Percentiles rank a stretch among this genome's conserved stretches.
Conservation (phyloP, 2,113 vertebrate species). For the Tiliqua scincoides region DNA sequence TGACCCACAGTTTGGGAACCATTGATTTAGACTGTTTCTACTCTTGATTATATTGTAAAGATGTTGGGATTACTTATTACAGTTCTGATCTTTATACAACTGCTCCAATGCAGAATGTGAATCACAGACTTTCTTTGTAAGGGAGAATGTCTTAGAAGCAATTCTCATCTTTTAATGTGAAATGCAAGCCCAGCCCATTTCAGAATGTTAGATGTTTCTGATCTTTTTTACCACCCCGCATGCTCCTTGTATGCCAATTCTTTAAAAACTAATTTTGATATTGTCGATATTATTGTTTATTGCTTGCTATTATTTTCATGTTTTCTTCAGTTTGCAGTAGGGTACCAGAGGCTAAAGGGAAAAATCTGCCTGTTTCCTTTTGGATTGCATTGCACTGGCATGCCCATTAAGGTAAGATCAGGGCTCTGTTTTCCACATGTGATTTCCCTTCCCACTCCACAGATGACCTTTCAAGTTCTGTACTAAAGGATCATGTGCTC, state of each 20-base stretch:
- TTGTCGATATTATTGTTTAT: not conserved
- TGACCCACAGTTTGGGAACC: too few relatives aligned
- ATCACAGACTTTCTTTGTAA: not conserved
- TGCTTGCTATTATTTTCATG: conserved; percentile 27
- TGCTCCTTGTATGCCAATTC: rapidly evolving
- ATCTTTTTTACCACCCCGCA: not conserved
- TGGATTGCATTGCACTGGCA: conserved; percentile 96
- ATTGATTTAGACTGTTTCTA: not conserved
- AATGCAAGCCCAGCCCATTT: not conserved
- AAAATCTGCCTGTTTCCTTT: conserved; percentile 94
- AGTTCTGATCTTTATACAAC: not conserved
- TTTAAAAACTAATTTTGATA: not conserved
- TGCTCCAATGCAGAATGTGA: too few relatives aligned
- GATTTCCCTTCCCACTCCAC: too few relatives aligned
- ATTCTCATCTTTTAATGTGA: not conserved
- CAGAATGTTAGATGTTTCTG: not conserved
- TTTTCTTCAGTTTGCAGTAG: conserved; percentile 84
- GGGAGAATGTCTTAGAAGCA: not conserved
- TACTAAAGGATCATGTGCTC: not conserved
- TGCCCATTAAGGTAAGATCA: conserved; percentile 95
- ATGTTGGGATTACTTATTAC: not conserved
- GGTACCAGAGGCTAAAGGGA: conserved; percentile 93
- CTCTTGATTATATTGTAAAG: not conserved
- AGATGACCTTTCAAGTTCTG: not conserved
- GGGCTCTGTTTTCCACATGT: not conserved